Evolutionary conservation across 2,797 vertebrate genomes (phyloP).

Genomic region (Agapornis canus): DNA sequence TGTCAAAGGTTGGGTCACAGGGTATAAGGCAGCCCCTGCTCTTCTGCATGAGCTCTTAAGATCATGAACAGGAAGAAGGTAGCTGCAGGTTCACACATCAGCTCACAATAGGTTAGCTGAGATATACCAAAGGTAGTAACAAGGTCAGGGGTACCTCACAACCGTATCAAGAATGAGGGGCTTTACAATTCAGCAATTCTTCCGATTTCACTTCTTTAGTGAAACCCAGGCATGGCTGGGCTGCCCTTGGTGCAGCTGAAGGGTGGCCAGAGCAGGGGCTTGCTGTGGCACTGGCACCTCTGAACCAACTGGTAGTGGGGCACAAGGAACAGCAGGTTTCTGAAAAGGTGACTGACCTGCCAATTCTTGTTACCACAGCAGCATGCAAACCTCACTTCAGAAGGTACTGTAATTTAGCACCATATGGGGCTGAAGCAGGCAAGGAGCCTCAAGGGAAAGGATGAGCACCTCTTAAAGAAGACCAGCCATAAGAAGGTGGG

Average conservation of each 20-base stretch:
- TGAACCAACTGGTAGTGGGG: rapidly evolving
- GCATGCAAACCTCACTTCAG: not conserved
- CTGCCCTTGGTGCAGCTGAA: not conserved
- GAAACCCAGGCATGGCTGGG: not conserved
- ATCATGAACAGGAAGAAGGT: not conserved
- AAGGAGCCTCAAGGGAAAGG: not conserved
- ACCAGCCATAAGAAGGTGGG: not conserved
- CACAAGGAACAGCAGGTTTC: not conserved
- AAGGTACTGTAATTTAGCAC: not conserved
- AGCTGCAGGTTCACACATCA: not conserved
- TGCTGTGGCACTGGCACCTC: not conserved
- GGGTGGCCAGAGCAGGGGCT: not conserved
- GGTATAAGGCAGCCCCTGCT: not conserved
- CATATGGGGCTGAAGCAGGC: not conserved
- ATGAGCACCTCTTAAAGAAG: not conserved
- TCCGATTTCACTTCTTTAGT: not conserved
- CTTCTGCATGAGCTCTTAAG: not conserved
- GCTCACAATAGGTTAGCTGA: not conserved
- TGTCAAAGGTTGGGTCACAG: not conserved
- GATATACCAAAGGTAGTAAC: not conserved
- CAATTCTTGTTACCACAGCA: not conserved
- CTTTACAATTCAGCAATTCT: not conserved
- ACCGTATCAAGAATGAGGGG: not conserved
- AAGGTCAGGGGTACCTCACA: not conserved
- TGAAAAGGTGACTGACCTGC: not conserved